Evolutionary conservation across 2,113 vertebrate genomes (phyloP).

Genomic region (Ornithorhynchus anatinus): DNA sequence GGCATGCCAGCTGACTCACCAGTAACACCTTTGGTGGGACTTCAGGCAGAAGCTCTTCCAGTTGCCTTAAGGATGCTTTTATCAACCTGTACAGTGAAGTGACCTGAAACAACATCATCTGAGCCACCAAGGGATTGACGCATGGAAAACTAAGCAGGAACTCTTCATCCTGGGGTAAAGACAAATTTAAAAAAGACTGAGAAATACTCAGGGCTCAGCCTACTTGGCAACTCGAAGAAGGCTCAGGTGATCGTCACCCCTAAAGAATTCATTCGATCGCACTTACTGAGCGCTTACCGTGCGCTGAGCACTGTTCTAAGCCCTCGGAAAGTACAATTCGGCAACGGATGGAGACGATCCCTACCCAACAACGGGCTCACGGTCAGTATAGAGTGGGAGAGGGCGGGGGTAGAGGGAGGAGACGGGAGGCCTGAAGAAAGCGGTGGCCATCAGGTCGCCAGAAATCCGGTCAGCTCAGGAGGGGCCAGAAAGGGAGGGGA

Average conservation of each 20-base stretch:
- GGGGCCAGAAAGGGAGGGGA: too few relatives aligned
- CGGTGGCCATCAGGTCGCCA: too few relatives aligned
- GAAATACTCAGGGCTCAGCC: neutral
- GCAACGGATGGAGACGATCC: too few relatives aligned
- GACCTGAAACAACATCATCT: constrained; percentile 83
- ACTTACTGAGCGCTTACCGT: too few relatives aligned
- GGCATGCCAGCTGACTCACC: constrained; percentile 67
- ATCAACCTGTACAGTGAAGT: constrained; percentile 80
- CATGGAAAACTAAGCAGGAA: constrained; percentile 83
- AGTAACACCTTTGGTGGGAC: constrained; percentile 88
- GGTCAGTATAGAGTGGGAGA: too few relatives aligned
- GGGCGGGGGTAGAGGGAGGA: too few relatives aligned
- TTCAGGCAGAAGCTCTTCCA: constrained; percentile 82
- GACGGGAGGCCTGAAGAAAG: too few relatives aligned
- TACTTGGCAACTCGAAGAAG: neutral
- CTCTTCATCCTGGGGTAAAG: constrained; percentile 78
- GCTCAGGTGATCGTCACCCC: neutral
- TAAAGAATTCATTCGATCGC: too few relatives aligned
- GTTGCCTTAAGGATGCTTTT: constrained; percentile 74
- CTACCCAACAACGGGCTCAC: too few relatives aligned
- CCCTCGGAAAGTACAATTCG: too few relatives aligned
- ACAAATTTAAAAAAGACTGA: constrained; percentile 24
- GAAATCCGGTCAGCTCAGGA: too few relatives aligned
- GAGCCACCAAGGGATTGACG: constrained; percentile 86
- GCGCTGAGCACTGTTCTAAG: too few relatives aligned